A percentile compares a stretch with the other conserved stretches of the same genome.
phyloP scores from a whole-genome alignment of 2,797 vertebrate species.

The Gallinago stenura region DNA sequence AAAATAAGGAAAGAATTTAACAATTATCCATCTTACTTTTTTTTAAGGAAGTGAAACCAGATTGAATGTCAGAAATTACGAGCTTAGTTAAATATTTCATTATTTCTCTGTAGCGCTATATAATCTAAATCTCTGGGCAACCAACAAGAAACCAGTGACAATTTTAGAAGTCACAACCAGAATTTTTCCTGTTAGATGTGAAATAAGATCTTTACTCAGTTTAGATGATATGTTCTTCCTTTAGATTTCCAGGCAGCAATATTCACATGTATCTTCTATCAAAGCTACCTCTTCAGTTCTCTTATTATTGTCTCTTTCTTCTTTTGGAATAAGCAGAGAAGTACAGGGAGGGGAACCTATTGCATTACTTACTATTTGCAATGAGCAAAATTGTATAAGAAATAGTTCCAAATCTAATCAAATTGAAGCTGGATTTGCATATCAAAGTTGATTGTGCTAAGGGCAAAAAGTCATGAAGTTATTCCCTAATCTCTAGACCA shows the following conservation, averaged over 20 bases:
- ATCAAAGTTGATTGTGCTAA: background rate
- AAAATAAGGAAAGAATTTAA: background rate
- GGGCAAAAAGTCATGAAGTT: background rate
- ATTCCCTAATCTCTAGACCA: background rate
- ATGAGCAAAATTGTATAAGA: background rate
- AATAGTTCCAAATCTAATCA: background rate
- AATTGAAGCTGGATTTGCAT: background rate
- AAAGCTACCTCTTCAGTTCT: background rate
- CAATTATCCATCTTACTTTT: background rate
- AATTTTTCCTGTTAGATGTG: background rate
- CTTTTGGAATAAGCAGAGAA: background rate
- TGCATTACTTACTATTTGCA: background rate
- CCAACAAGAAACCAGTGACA: background rate
- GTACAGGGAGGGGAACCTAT: background rate
- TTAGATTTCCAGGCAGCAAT: background rate
- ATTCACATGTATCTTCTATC: background rate
- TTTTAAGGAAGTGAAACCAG: background rate
- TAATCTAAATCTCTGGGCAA: background rate
- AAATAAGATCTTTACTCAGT: background rate
- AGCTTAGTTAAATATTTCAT: background rate
- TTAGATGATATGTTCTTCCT: background rate
- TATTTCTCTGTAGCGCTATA: background rate
- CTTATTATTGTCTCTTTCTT: background rate
- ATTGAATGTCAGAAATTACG: background rate
- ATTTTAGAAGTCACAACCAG: background rate